Evolutionary conservation across 2,888 invertebrate genomes (phyloP).

Genomic region (Nephrotoma flavescens): DNA sequence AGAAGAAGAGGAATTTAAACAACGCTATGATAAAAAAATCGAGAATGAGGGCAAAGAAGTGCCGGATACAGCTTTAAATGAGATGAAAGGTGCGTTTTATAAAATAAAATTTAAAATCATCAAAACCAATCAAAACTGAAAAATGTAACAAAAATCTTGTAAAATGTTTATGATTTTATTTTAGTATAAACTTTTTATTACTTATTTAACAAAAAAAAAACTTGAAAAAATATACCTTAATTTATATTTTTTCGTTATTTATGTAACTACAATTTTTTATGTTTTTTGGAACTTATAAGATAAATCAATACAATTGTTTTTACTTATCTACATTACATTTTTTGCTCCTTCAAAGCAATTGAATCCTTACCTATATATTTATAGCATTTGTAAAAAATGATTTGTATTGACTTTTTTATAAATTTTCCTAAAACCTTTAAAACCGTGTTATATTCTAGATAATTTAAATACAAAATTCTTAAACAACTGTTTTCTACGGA

Average conservation of each 20-base stretch:
- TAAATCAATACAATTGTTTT: background rate
- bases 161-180: background rate
- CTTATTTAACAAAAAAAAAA: slow-evolving; percentile 1
- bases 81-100: slow-evolving; percentile 84
- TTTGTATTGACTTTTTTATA: background rate
- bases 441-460: slow-evolving; percentile 7
- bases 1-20: slow-evolving; percentile 75
- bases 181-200: background rate
- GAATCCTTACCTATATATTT: background rate
- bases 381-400: background rate
- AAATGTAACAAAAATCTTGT: slow-evolving; percentile 13
- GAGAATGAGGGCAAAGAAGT: slow-evolving; percentile 82
- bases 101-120: slow-evolving; percentile 16
- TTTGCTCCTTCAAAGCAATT: background rate
- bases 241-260: background rate
- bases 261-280: background rate
- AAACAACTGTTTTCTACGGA: background rate
- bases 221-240: background rate
- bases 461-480: slow-evolving; percentile 10
- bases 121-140: slow-evolving; percentile 13
- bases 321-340: background rate
- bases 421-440: background rate
- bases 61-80: slow-evolving; percentile 83
- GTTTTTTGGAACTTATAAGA: background rate
- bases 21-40: slow-evolving; percentile 64